These are phyloP conservation scores for Auanema sp. DNA, from an alignment of 2,888 invertebrate species.

Conservation along the genomic window DNA sequence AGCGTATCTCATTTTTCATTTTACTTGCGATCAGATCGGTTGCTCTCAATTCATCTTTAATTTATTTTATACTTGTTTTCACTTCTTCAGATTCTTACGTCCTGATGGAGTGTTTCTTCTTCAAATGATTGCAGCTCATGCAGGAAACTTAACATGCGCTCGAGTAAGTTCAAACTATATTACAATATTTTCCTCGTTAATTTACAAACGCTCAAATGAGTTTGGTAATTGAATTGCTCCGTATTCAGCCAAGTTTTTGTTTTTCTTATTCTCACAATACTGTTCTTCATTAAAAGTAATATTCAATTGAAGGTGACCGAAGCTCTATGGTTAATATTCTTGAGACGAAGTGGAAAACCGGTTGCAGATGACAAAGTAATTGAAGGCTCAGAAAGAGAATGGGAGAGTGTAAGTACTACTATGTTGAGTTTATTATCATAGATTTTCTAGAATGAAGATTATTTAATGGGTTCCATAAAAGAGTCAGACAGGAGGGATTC, in stretches of 20 bases:
- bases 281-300: too few species aligned
- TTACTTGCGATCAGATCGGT: too few species aligned
- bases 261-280: neutral
- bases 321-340: constrained; percentile 48
- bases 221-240: neutral
- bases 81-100: constrained; percentile 55
- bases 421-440: neutral
- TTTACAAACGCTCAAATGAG: neutral
- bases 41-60: neutral
- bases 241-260: neutral
- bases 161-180: constrained; percentile 26
- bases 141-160: constrained; percentile 47
- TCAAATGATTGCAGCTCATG: constrained; percentile 55
- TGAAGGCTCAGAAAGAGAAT: constrained; percentile 40
- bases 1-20: neutral
- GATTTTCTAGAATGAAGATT: constrained; percentile 9
- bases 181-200: neutral
- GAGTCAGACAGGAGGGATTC: constrained; percentile 27
- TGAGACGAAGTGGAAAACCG: constrained; percentile 40
- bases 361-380: constrained; percentile 38
- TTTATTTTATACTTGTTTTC: neutral
- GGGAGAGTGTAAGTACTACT: constrained; percentile 25
- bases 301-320: constrained; percentile 37
- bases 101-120: constrained; percentile 61
- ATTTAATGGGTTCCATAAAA: neutral